Percentiles rank a stretch among this genome's conserved stretches.
phyloP scores from a whole-genome alignment of 92 coral and sea anemone species.

The Porites lobata region DNA sequence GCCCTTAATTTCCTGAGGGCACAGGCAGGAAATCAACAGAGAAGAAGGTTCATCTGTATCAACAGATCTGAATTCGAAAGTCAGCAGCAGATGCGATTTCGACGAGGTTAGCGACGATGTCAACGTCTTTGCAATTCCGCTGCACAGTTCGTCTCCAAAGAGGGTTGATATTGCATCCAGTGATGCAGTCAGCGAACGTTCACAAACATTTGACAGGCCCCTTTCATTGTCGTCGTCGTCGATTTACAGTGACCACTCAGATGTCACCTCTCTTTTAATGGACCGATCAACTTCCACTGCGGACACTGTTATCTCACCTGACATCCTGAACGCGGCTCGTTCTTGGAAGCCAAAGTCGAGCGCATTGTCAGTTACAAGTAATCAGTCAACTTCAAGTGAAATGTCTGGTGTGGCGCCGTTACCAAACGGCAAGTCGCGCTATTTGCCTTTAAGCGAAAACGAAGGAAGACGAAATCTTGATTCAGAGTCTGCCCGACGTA shows the following conservation, averaged over 20 bases:
- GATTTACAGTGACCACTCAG: conserved; percentile 53
- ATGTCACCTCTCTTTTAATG: conserved; percentile 63
- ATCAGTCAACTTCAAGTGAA: conserved; percentile 33
- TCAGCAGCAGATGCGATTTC: conserved; percentile 15
- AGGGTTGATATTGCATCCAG: conserved; percentile 29
- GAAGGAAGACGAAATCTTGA: neutral
- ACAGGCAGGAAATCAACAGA: neutral
- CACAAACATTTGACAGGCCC: conserved; percentile 12
- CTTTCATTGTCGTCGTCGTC: conserved; percentile 33
- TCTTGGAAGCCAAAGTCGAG: conserved; percentile 15
- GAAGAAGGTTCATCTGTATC: neutral
- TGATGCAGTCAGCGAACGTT: neutral
- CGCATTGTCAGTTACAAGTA: conserved; percentile 1
- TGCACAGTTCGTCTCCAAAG: conserved; percentile 89
- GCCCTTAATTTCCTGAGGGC: neutral
- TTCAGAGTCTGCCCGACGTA: neutral
- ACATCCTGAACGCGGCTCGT: conserved; percentile 26
- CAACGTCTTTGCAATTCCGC: conserved; percentile 61
- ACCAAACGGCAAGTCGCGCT: neutral
- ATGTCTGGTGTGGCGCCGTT: neutral
- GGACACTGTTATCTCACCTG: conserved; percentile 35
- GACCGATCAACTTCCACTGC: conserved; percentile 50
- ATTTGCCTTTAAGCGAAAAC: too few species aligned
- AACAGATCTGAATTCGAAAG: conserved; percentile 23
- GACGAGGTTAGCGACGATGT: neutral